These are phyloP conservation scores for Myanophis thanlyinensis DNA, from an alignment of 2,113 vertebrate species.

Conservation along the genomic window DNA sequence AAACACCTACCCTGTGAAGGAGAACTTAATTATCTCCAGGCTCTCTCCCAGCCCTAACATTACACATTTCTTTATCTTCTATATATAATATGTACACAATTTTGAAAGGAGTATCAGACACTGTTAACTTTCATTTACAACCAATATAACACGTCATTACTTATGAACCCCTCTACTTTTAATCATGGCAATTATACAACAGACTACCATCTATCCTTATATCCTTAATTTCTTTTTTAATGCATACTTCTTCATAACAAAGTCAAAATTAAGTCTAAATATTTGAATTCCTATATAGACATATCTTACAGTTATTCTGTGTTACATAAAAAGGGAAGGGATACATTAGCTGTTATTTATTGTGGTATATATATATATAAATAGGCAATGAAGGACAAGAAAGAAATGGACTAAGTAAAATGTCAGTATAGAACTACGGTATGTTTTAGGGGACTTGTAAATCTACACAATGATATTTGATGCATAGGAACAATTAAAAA, in stretches of 20 bases:
- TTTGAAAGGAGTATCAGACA: neutral
- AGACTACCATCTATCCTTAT: neutral
- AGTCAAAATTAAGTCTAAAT: neutral
- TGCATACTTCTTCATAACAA: neutral
- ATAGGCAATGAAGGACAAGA: neutral
- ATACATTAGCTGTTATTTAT: neutral
- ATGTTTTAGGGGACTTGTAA: neutral
- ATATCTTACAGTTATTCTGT: neutral
- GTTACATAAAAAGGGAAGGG: rapidly evolving
- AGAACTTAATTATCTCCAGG: neutral
- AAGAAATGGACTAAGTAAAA: neutral
- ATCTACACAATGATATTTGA: neutral
- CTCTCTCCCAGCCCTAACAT: neutral
- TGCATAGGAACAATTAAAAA: neutral
- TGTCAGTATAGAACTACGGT: neutral
- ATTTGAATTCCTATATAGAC: neutral
- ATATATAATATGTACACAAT: neutral
- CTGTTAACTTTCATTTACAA: neutral
- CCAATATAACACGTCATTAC: neutral
- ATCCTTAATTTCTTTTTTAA: neutral
- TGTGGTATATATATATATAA: no score
- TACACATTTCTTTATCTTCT: neutral
- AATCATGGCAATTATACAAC: neutral
- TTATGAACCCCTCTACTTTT: neutral
- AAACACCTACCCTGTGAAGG: neutral